Percentiles rank a stretch among this genome's conserved stretches.
Conservation (phyloP, 2,113 vertebrate species). For the Globicephala melas region DNA sequence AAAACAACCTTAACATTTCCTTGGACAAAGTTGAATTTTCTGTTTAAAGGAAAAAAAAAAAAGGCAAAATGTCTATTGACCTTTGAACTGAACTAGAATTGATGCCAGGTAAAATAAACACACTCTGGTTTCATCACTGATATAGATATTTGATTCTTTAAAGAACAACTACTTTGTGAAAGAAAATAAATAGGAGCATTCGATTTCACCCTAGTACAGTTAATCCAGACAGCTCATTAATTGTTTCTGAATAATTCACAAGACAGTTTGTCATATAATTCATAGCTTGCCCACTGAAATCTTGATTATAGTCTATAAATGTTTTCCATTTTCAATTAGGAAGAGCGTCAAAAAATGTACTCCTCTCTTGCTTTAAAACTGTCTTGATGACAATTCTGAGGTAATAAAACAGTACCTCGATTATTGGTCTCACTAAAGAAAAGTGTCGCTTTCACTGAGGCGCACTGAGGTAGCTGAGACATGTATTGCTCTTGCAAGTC, state of each 20-base stretch:
- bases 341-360: neutral
- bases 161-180: neutral
- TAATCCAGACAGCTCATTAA: neutral
- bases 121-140: neutral
- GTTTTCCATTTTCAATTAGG: neutral
- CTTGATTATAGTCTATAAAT: neutral
- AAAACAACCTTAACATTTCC: slow-evolving; percentile 45
- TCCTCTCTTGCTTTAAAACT: neutral
- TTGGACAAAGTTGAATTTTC: neutral
- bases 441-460: neutral
- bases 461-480: neutral
- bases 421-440: neutral
- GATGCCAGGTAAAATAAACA: neutral
- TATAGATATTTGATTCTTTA: slow-evolving; percentile 30
- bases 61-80: neutral
- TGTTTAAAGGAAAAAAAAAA: neutral
- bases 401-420: neutral
- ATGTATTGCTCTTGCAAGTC: neutral
- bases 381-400: neutral
- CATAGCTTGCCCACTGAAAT: neutral
- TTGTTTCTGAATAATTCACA: slow-evolving; percentile 10
- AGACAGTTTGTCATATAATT: neutral
- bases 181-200: neutral
- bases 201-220: neutral
- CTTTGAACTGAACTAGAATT: slow-evolving; percentile 30